Percentiles rank a stretch among this genome's conserved stretches.
Conservation (phyloP, 30 jellyfish, hydroid and myxozoan genomes). For the Aurelia sp. region DNA sequence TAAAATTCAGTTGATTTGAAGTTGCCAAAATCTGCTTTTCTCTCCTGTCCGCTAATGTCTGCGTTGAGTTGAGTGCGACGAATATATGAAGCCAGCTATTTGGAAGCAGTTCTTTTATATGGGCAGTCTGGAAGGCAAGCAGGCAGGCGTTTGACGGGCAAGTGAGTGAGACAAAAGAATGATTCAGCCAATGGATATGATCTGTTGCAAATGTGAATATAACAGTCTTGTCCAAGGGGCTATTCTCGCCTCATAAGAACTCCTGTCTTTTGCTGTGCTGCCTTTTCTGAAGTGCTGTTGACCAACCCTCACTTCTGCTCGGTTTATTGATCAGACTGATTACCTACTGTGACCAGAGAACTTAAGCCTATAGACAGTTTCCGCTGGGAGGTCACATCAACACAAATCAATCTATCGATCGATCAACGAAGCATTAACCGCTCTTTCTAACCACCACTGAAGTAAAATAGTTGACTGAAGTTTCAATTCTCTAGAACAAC, state of each 20-base stretch:
- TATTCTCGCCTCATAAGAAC: not conserved
- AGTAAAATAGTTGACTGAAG: too few species aligned
- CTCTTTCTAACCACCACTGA: too few species aligned
- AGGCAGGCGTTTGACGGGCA: too few species aligned
- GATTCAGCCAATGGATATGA: not conserved
- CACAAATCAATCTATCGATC: constrained; percentile 68
- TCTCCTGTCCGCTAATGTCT: too few species aligned
- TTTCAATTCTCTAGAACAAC: too few species aligned
- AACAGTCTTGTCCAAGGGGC: not conserved
- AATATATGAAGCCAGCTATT: not conserved
- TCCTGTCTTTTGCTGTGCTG: constrained; percentile 23
- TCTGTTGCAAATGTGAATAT: not conserved
- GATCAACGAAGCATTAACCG: too few species aligned
- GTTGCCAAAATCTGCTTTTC: too few species aligned
- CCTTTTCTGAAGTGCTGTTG: not conserved
- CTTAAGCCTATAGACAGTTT: constrained; percentile 83
- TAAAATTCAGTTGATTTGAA: too few species aligned
- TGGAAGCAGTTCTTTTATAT: too few species aligned
- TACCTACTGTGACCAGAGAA: constrained; percentile 83
- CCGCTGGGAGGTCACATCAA: constrained; percentile 95
- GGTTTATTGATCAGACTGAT: constrained; percentile 67
- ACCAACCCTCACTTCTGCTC: constrained; percentile 21
- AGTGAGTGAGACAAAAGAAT: too few species aligned
- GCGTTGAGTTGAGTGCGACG: not conserved
- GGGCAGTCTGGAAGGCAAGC: too few species aligned